These are phyloP conservation scores for Acrobeloides nanus DNA, from an alignment of 2,888 invertebrate species.

Conservation along the genomic window DNA sequence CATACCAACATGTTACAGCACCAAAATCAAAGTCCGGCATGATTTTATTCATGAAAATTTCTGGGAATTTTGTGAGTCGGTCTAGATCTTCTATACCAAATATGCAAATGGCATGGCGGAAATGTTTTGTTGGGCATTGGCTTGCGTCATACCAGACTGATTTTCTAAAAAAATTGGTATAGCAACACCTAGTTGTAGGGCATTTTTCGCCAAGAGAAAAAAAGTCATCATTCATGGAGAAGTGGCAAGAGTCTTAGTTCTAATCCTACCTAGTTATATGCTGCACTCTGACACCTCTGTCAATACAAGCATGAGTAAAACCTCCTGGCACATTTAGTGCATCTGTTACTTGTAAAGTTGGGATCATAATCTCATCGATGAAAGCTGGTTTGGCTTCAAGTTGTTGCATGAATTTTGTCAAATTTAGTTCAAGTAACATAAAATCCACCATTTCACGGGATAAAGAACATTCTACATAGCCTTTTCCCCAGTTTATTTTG, in stretches of 20 bases:
- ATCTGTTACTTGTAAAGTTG: conserved; percentile 10
- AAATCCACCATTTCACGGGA: conserved; percentile 16
- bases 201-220: no score
- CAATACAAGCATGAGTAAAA: conserved; percentile 13
- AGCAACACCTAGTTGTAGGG: no score
- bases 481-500: conserved; percentile 12
- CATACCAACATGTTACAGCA: conserved; percentile 8
- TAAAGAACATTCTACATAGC: conserved; percentile 13
- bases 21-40: conserved; percentile 10
- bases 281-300: no score
- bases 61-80: no score
- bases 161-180: no score
- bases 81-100: conserved; percentile 8
- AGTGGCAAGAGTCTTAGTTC: no score
- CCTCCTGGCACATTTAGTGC: conserved; percentile 16
- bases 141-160: no score
- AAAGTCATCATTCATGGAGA: no score
- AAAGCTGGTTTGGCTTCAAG: conserved; percentile 3
- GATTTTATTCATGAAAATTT: conserved; percentile 7
- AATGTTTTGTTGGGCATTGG: neutral
- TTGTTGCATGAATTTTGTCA: conserved; percentile 11
- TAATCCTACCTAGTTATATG: no score
- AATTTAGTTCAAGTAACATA: conserved; percentile 12
- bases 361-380: conserved; percentile 16
- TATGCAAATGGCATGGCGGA: conserved; percentile 12